Evolutionary conservation across 2,888 invertebrate species (phyloP), one percentile per base, ranked within the genome.

Genomic region (Zaprionus bogoriensis): DNA sequence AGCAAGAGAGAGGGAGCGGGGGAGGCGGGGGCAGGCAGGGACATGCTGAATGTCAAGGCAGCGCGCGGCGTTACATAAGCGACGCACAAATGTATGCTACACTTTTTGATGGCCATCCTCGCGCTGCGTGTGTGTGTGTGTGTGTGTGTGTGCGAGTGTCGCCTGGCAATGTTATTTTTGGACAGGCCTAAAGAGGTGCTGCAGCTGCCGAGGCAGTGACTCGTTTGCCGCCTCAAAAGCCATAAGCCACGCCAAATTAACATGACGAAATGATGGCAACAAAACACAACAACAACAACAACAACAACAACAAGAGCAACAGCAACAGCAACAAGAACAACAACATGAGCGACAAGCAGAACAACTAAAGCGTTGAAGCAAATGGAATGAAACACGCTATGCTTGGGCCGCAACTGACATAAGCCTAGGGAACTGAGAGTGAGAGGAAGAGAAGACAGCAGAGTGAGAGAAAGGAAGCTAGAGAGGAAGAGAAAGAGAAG

Each of bases 31-130:
- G 4, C 1, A 14, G 22, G n/a, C 19, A 70, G 25, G 30, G 48
- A 50, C 53, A 71, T 41, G 45, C 39, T 67, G 75, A 83, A 79
- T 80, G 84, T 79, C 79, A 79, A 79, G 79, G 79, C 72, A 58
- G 66, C 46, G 23, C 1, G 45, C 53, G 32, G 67, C 50, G 74
- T 79, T 79, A 79, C 67, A 83, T 79, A 79, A 79, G 83, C 79
- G 57, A 83, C 83, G 79, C 84, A 83, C 75, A 79, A 79, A 80
- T 83, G 79, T 79, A 80, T 79, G 79, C 79, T 83, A 79, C 70
- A 59, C 61, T 79, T 80, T 79, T 74, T 83, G 80, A 83, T 83
- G 80, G 75, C 83, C 83, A 76, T 39, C 23, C 32, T 42, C 20
- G 17, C 36, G 9, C 10, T n/a, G n/a, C n/a, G n/a, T n/a, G n/a